Conservation (phyloP, 2,797 vertebrate genomes). For the Hephaestus fuliginosus region DNA sequence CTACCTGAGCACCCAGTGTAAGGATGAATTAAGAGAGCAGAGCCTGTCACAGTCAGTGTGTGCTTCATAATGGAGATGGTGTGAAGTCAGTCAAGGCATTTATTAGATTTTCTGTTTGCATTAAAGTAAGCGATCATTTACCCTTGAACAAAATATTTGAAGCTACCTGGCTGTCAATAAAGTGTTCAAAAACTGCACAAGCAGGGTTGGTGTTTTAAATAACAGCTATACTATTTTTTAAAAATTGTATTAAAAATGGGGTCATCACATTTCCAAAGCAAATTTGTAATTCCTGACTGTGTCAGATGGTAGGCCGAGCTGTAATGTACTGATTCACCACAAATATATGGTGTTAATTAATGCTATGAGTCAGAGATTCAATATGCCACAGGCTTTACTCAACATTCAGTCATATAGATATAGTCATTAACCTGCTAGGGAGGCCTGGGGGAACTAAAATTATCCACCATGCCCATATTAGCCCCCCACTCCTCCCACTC, state of each 20-base stretch:
- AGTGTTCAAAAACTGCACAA: background rate
- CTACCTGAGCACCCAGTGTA: background rate
- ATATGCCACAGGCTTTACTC: background rate
- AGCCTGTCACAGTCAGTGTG: background rate
- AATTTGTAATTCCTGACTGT: no score
- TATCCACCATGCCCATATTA: background rate
- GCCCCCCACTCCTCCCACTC: background rate
- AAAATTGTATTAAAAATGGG: no score
- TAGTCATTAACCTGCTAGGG: slow-evolving; percentile 14
- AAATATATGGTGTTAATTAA: slow-evolving; percentile 19
- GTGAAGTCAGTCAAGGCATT: background rate
- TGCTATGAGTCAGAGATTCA: slow-evolving; percentile 14
- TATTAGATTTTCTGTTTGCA: background rate
- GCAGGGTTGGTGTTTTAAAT: background rate
- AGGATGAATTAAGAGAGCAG: slow-evolving; percentile 6
- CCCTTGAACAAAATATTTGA: background rate
- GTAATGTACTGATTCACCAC: background rate
- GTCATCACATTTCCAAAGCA: no score
- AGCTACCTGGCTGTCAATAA: background rate
- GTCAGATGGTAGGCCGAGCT: background rate
- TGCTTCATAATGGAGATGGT: background rate
- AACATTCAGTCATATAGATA: background rate
- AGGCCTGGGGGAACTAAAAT: background rate
- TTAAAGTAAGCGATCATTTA: background rate
- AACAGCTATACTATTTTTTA: background rate